Base-by-base conservation (phyloP, 2,797 vertebrate species). In the Columba guinea region DNA sequence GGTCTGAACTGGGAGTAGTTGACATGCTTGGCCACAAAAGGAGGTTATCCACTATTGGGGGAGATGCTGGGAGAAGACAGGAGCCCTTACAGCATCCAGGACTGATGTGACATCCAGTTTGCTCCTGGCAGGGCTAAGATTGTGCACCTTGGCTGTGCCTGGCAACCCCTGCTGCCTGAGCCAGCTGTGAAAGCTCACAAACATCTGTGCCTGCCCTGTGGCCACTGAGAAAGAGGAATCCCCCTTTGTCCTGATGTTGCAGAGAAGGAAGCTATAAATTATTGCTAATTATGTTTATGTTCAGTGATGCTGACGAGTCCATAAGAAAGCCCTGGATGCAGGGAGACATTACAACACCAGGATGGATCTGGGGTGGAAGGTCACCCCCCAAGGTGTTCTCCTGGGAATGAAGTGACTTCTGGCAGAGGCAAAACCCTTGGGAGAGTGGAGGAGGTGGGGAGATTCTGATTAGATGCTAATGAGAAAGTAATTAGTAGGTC, bases 111-210 rank as follows among this genome's bases (percentile, higher is more conserved):
- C 55, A 70, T 35, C 24, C 27, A 35, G 4, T 37, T 3, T 5
- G 14, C 32, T 85, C 32, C 34, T 83, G 48, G 8, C 13, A 6
- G 16, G 13, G 32, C 37, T 3, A 11, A 32, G 21, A 17, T 0
- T 4, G 5, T 68, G 55, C 28, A 62, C 15, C 11, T 13, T 3
- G 6, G 34, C 52, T 83, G 22, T 76, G 55, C 63, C 68, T 73
- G 83, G 55, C 37, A 55, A 18, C 6, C 18, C 4, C n/a, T 19
- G 41, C 83, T 85, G 80, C 86, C 83, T 21, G 11, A 92, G 39
- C 65, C 81, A 90, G 84, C 95, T 93, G 65, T 88, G 91, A 60
- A 51, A 84, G 30, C 62, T 81, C 56, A 60, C 69, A 67, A 28
- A 68, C 73, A 84, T 77, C 86, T 86, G 80, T 35, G 49, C 53